A percentile compares a stretch with the other conserved stretches of the same genome.
These are phyloP conservation scores for Paedocypris micromegethes DNA, from an alignment of 2,797 vertebrate species.

Conservation along the genomic window DNA sequence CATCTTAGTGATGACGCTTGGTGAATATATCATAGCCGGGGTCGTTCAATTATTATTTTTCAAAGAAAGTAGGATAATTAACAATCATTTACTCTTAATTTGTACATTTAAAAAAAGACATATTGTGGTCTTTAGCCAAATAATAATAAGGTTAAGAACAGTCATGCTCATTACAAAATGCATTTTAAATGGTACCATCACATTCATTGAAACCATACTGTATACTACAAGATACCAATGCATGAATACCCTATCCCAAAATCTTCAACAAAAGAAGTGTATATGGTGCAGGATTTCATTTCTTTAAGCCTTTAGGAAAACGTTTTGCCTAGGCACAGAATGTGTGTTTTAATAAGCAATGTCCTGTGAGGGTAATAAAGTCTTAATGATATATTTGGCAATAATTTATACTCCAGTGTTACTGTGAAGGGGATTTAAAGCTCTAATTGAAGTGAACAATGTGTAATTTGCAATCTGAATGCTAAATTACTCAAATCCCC, in stretches of 20 bases:
- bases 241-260: too few relatives aligned
- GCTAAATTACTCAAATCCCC: constrained; percentile 38
- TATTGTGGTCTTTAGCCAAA: too few relatives aligned
- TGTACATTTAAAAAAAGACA: neutral
- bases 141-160: too few relatives aligned
- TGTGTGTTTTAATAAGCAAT: constrained; percentile 19
- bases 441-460: constrained; percentile 35
- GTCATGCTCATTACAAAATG: too few relatives aligned
- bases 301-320: constrained; percentile 11
- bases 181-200: too few relatives aligned
- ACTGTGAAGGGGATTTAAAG: constrained; percentile 36
- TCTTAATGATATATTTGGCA: constrained; percentile 37
- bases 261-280: too few relatives aligned
- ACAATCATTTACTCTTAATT: neutral
- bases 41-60: constrained; percentile 45
- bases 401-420: constrained; percentile 38
- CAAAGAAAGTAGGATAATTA: constrained; percentile 4
- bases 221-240: too few relatives aligned
- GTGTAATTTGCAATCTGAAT: constrained; percentile 39
- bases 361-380: constrained; percentile 35
- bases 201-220: too few relatives aligned
- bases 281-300: too few relatives aligned
- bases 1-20: constrained; percentile 36
- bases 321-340: neutral
- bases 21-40: constrained; percentile 53